Percentiles rank a stretch among this genome's conserved stretches.
phyloP scores from a whole-genome alignment of 2,797 vertebrate genomes.

The Tachyglossus aculeatus region DNA sequence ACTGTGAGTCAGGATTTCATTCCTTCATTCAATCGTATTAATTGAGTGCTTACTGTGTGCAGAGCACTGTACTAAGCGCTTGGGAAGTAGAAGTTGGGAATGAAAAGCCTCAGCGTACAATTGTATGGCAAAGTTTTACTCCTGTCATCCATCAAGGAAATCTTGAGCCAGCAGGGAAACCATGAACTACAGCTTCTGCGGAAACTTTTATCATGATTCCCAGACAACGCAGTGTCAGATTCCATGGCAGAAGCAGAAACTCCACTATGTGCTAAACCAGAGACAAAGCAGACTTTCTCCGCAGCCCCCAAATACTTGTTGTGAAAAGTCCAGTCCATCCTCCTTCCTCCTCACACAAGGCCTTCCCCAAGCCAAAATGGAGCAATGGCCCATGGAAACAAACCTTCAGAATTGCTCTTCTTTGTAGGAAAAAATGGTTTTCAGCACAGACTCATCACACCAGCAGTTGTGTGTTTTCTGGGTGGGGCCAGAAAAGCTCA shows the following conservation, averaged over 20 bases:
- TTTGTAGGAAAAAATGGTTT: too few species aligned
- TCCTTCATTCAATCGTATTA: too few species aligned
- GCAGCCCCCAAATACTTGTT: background rate
- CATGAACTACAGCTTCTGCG: background rate
- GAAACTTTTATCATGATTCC: constrained; percentile 8
- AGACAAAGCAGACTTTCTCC: constrained; percentile 22
- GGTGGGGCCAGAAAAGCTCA: too few species aligned
- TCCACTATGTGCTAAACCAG: constrained; percentile 11
- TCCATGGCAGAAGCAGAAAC: background rate
- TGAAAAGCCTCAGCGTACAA: constrained; percentile 10
- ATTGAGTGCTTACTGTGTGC: too few species aligned
- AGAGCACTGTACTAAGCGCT: too few species aligned
- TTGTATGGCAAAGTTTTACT: constrained; percentile 21
- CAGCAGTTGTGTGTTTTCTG: too few species aligned
- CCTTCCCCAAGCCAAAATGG: background rate
- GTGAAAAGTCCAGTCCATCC: background rate
- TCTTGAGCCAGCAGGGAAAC: constrained; percentile 21
- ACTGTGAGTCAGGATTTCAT: too few species aligned
- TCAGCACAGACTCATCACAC: too few species aligned
- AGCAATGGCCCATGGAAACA: background rate
- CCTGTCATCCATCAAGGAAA: constrained; percentile 34
- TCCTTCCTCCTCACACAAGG: background rate
- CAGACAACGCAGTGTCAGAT: background rate
- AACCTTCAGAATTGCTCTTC: too few species aligned
- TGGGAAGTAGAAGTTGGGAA: constrained; percentile 4